These are phyloP conservation scores for Magallana angulata DNA, from an alignment of 1,140 invertebrate species.

Conservation along the genomic window DNA sequence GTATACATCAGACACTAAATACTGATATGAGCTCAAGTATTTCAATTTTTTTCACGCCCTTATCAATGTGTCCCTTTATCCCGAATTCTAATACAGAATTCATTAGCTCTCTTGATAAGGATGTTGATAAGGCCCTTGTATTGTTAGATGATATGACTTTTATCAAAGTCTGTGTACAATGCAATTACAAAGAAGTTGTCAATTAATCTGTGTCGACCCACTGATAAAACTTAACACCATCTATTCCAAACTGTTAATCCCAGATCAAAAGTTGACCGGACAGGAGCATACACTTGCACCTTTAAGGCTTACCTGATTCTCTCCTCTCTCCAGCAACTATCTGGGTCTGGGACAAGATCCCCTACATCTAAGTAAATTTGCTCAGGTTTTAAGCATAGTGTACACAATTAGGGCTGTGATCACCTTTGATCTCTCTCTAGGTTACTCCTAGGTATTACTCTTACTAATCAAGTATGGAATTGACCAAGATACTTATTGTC, in stretches of 20 bases:
- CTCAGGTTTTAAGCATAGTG: not conserved
- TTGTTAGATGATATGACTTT: not conserved
- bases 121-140: not conserved
- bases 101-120: too few species aligned
- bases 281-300: not conserved
- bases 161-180: not conserved
- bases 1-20: too few species aligned
- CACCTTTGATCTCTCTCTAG: not conserved
- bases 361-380: not conserved
- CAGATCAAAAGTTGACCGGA: slow-evolving; percentile 1
- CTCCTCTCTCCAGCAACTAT: not conserved
- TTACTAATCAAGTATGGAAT: too few species aligned
- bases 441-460: too few species aligned
- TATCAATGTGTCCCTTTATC: too few species aligned
- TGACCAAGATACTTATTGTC: too few species aligned
- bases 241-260: slow-evolving; percentile 19
- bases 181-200: not conserved
- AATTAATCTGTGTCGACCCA: not conserved
- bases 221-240: slow-evolving; percentile 7
- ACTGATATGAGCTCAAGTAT: too few species aligned
- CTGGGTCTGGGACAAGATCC: not conserved
- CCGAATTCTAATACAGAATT: too few species aligned
- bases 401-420: not conserved
- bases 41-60: too few species aligned
- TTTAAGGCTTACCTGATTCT: not conserved